These are phyloP conservation scores for Somateria mollissima DNA, from an alignment of 2,797 vertebrate species.

Conservation along the genomic window DNA sequence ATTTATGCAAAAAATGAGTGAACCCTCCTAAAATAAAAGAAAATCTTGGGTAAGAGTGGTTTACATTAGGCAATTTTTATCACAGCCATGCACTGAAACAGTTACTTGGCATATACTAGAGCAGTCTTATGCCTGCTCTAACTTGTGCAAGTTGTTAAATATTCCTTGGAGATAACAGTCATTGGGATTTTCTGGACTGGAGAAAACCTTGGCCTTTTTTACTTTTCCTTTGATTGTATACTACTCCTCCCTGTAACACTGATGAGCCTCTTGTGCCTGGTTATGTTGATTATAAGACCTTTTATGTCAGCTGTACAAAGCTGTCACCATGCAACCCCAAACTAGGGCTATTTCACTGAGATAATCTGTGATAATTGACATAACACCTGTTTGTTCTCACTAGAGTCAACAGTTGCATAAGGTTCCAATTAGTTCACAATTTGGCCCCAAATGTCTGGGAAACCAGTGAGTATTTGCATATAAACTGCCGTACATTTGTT, in stretches of 20 bases:
- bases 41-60: background rate
- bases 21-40: background rate
- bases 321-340: background rate
- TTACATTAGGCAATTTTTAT: background rate
- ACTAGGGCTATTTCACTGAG: background rate
- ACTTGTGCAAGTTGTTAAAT: constrained; percentile 29
- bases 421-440: constrained; percentile 49
- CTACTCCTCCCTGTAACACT: constrained; percentile 19
- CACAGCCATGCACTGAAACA: background rate
- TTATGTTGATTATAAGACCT: constrained; percentile 2
- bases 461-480: background rate
- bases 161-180: constrained; percentile 48
- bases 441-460: constrained; percentile 36
- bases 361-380: constrained; percentile 33
- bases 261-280: constrained; percentile 55
- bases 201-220: constrained; percentile 37
- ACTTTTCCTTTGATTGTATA: constrained; percentile 8
- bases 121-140: background rate
- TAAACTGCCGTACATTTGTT: constrained; percentile 10
- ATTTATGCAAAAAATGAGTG: background rate
- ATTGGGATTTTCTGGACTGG: constrained; percentile 39
- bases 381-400: constrained; percentile 56
- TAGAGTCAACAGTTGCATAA: background rate
- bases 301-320: constrained; percentile 24
- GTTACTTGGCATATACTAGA: background rate